Percentiles rank a stretch among this genome's conserved stretches.
These are phyloP conservation scores for Willowsia nigromaculata DNA, from an alignment of 2,888 invertebrate species.

Conservation along the genomic window DNA sequence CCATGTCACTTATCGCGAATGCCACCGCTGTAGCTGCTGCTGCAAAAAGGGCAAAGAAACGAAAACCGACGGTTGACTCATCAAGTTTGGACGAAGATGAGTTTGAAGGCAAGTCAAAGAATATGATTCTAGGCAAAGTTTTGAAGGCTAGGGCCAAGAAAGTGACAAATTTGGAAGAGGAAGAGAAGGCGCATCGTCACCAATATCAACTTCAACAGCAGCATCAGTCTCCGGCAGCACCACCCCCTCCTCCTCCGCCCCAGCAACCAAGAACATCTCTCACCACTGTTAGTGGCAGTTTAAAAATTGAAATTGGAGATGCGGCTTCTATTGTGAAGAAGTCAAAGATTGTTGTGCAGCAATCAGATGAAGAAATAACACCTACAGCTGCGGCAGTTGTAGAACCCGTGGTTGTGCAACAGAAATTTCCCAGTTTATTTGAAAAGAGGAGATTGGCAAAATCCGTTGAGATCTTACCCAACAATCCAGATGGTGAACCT, in stretches of 20 bases:
- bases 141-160: conserved; percentile 78
- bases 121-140: conserved; percentile 78
- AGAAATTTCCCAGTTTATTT: conserved; percentile 55
- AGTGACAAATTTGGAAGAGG: conserved; percentile 78
- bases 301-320: conserved; percentile 65
- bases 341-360: conserved; percentile 39
- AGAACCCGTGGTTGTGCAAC: conserved; percentile 47
- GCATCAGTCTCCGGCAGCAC: neutral
- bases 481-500: conserved; percentile 54
- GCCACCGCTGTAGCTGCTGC: conserved; percentile 57
- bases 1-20: conserved; percentile 70
- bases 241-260: conserved; percentile 10
- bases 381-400: neutral
- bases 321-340: conserved; percentile 63
- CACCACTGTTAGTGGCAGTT: conserved; percentile 57
- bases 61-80: conserved; percentile 76
- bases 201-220: conserved; percentile 41
- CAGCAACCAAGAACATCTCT: conserved; percentile 37
- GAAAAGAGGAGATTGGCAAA: conserved; percentile 63
- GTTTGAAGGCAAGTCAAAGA: conserved; percentile 78
- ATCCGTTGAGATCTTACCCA: conserved; percentile 66
- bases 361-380: neutral
- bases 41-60: conserved; percentile 74
- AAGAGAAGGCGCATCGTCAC: conserved; percentile 75
- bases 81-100: conserved; percentile 76